Percentiles rank a stretch among this genome's conserved stretches.
These are phyloP conservation scores for Silurus asotus DNA, from an alignment of 2,113 vertebrate genomes.

Conservation along the genomic window DNA sequence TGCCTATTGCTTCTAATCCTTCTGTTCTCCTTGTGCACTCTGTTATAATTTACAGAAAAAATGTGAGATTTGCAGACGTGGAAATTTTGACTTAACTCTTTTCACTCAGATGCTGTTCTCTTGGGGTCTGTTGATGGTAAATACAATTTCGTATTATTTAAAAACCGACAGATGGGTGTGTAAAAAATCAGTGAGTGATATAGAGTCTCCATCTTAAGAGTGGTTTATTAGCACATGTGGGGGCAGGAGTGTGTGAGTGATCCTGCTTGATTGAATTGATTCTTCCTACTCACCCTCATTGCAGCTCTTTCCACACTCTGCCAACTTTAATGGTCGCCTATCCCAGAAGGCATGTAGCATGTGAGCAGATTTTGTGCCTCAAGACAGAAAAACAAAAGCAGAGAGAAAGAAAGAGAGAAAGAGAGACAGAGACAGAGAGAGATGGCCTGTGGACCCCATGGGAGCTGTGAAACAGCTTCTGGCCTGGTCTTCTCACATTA, in stretches of 20 bases:
- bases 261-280: slow-evolving; percentile 75
- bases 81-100: background rate
- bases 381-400: slow-evolving; percentile 71
- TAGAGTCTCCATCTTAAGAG: background rate
- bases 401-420: slow-evolving; percentile 58
- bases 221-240: slow-evolving; percentile 18
- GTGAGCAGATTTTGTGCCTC: slow-evolving; percentile 69
- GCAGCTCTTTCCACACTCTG: slow-evolving; percentile 65
- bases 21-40: slow-evolving; percentile 26
- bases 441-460: slow-evolving; percentile 56
- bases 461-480: slow-evolving; percentile 71
- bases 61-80: background rate
- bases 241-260: slow-evolving; percentile 51
- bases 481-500: slow-evolving; percentile 72
- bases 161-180: background rate
- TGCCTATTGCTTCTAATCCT: slow-evolving; percentile 32
- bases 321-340: slow-evolving; percentile 68
- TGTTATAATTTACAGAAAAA: background rate
- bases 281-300: slow-evolving; percentile 69
- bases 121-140: background rate
- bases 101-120: background rate
- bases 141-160: background rate
- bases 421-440: slow-evolving; percentile 31
- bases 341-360: slow-evolving; percentile 74
- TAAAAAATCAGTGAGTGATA: background rate